These are phyloP conservation scores for Pitangus sulphuratus DNA, from an alignment of 2,797 vertebrate genomes.

Conservation along the genomic window DNA sequence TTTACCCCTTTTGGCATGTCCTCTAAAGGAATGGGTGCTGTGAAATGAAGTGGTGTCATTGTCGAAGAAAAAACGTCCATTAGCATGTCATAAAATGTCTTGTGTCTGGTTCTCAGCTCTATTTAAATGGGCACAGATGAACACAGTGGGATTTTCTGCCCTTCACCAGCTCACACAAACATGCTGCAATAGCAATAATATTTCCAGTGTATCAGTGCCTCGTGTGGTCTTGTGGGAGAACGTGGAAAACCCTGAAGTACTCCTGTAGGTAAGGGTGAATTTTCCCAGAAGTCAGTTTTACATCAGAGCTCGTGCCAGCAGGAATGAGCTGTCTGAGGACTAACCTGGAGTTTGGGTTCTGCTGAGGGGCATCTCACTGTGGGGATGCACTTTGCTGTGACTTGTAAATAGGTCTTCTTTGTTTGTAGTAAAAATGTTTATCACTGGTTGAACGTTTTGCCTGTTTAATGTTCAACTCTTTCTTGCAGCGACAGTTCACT, in stretches of 20 bases:
- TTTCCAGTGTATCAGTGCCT: neutral
- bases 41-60: neutral
- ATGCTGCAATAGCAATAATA: neutral
- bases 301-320: neutral
- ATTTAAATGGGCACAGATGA: accelerated
- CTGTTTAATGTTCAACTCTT: neutral
- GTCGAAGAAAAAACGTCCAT: too few relatives aligned
- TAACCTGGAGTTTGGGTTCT: neutral
- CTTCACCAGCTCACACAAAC: neutral
- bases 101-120: neutral
- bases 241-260: neutral
- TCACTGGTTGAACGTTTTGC: neutral
- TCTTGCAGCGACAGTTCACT: neutral
- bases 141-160: neutral
- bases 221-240: neutral
- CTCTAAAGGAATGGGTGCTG: neutral
- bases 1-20: neutral
- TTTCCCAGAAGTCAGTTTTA: neutral
- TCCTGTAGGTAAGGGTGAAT: neutral
- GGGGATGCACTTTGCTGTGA: neutral
- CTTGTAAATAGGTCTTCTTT: neutral
- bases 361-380: neutral
- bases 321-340: neutral
- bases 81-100: neutral
- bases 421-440: neutral